These are phyloP conservation scores for Erythrolamprus reginae DNA, from an alignment of 2,113 vertebrate species.

Conservation along the genomic window DNA sequence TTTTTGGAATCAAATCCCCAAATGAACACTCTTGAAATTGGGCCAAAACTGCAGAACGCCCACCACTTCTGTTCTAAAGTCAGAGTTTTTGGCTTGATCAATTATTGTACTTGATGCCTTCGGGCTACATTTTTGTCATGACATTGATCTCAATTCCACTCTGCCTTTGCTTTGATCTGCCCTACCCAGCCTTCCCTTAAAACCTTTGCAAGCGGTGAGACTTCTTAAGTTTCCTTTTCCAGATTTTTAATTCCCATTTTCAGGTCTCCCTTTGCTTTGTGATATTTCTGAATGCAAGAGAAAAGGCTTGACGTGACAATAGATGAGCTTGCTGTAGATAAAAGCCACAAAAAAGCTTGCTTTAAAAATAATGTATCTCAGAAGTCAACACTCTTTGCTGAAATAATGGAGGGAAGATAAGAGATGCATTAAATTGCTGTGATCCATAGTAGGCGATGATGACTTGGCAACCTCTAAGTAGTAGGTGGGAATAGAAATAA, in stretches of 20 bases:
- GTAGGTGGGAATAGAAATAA: slow-evolving; percentile 41
- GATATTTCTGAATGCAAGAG: slow-evolving; percentile 25
- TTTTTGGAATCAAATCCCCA: background rate
- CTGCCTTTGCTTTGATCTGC: background rate
- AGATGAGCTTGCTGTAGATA: slow-evolving; percentile 30
- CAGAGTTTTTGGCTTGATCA: background rate
- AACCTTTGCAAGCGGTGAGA: background rate
- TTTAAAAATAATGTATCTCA: slow-evolving; percentile 25
- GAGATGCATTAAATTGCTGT: slow-evolving; percentile 58
- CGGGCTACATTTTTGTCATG: background rate
- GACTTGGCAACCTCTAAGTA: slow-evolving; percentile 58
- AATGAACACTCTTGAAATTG: background rate
- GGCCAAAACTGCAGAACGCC: background rate
- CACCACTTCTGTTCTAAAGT: background rate
- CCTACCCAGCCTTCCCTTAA: background rate
- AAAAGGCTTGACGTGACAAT: slow-evolving; percentile 27
- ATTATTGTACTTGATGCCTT: background rate
- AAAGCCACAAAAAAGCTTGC: slow-evolving; percentile 20
- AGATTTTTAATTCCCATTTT: slow-evolving; percentile 30
- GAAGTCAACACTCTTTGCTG: slow-evolving; percentile 45
- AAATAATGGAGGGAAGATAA: slow-evolving; percentile 60
- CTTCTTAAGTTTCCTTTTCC: background rate
- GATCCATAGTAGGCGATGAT: slow-evolving; percentile 57
- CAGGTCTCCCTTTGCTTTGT: slow-evolving; percentile 15
- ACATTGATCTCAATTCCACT: background rate